These are phyloP conservation scores for Planiliza haematocheilus DNA, from an alignment of 2,113 vertebrate species.

Conservation along the genomic window DNA sequence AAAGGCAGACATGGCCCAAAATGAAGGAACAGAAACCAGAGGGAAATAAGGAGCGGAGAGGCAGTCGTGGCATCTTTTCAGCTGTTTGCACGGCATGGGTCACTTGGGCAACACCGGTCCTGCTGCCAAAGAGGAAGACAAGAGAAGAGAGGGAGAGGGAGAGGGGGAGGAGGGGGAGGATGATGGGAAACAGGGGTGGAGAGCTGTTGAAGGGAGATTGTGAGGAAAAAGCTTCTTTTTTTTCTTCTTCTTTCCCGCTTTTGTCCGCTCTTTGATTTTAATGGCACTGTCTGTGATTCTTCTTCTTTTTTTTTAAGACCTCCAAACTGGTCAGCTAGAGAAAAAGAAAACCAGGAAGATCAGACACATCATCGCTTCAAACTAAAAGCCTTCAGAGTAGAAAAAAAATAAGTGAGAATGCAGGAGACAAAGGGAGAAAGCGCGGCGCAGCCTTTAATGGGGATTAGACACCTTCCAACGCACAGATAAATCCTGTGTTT, in stretches of 20 bases:
- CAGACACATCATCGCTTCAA: neutral
- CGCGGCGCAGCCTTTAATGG: too few relatives aligned
- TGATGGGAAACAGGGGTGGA: constrained; percentile 48
- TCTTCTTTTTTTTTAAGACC: neutral
- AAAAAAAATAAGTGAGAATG: neutral
- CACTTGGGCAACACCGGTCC: constrained; percentile 67
- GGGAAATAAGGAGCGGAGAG: constrained; percentile 28
- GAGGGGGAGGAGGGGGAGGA: neutral
- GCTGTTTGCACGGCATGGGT: constrained; percentile 74
- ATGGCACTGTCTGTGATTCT: neutral
- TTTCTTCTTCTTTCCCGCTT: too few relatives aligned
- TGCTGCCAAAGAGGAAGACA: constrained; percentile 60
- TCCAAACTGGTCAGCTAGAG: neutral
- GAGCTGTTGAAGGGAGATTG: constrained; percentile 1
- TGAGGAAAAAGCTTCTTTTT: constrained; percentile 20
- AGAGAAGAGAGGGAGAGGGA: constrained; percentile 16
- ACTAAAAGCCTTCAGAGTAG: neutral
- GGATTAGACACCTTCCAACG: neutral
- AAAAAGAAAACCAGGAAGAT: neutral
- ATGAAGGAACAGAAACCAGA: constrained; percentile 9
- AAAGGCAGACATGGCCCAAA: neutral
- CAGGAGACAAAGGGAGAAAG: neutral
- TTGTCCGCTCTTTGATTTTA: neutral
- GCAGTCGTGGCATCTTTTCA: constrained; percentile 71
- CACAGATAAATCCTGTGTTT: neutral